Evolutionary conservation across 1,140 invertebrate species (phyloP), one percentile per base, ranked within the genome.

Genomic region (Drosophila leontia): DNA sequence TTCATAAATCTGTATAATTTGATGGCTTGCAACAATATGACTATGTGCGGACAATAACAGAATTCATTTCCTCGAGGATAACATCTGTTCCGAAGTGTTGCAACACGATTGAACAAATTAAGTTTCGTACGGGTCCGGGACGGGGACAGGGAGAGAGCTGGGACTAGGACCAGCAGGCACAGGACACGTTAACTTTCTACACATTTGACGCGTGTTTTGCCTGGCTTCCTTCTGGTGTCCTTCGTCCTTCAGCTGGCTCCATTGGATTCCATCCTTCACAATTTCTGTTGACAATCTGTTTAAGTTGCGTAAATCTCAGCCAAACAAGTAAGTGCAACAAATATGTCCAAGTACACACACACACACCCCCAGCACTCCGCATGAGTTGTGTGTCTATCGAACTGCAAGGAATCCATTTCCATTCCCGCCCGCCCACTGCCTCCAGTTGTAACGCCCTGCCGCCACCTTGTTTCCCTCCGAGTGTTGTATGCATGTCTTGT

Each of bases 61-160:
- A 47, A 72, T 74, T 82, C 74, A 86, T 87, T 86, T 86, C 76
- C 79, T 82, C 56, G 47, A 77, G 79, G 83, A 87, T 86, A 86
- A 87, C 75, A 87, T 86, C 79, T 87, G 83, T 87, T 80, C 50
- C 51, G 78, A 61, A 71, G 82, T 80, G 82, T 80, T 84, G 80
- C 69, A 45, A 85, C 64, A 81, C 56, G 76, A 77, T 87, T 76
- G 70, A 84, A 64, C 61, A 90, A 90, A 90, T 88, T 88, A 78
- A 81, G 74, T 83, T 83, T 61, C 35, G 29, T 34, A 63, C 62
- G 15, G 47, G 7, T n/a, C 1, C 7, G 15, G 23, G 51, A 8
- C 32, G 0, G 7, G 32, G 32, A 47, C 19, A 4, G 19, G 7
- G 7, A 15, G 23, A 8, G 47, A 7, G 13, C 13, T 9, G 19